Conservation (phyloP, 2,113 vertebrate genomes). For the Vidua chalybeata region DNA sequence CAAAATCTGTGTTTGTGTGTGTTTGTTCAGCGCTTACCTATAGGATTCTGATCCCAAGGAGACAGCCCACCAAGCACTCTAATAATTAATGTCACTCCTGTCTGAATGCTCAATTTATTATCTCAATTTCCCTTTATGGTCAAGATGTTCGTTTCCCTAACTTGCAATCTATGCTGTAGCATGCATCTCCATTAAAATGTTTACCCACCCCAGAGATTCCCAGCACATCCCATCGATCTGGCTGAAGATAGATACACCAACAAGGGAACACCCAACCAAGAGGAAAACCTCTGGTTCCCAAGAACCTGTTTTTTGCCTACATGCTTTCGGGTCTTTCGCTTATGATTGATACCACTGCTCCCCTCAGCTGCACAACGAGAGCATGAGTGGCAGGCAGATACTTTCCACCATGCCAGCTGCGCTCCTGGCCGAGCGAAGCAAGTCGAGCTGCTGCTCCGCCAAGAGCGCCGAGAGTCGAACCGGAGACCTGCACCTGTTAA, state of each 20-base stretch:
- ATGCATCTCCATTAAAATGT: background rate
- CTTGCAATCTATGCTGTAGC: background rate
- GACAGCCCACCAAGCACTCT: fast-evolving
- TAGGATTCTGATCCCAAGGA: background rate
- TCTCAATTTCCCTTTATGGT: background rate
- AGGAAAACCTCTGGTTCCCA: background rate
- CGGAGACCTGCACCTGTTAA: background rate
- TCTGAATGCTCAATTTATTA: background rate
- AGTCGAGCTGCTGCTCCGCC: fast-evolving
- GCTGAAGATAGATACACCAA: too few relatives aligned
- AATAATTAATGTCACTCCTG: background rate
- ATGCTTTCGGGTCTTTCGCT: background rate
- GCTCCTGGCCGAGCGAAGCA: background rate
- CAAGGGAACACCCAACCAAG: background rate
- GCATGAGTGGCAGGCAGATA: background rate
- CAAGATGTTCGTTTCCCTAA: background rate
- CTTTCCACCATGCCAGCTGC: background rate
- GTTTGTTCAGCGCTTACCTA: background rate
- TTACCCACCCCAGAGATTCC: background rate
- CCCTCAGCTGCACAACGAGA: fast-evolving
- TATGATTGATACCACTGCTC: fast-evolving
- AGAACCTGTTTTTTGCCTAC: fast-evolving
- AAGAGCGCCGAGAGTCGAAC: fast-evolving
- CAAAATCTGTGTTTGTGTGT: background rate
- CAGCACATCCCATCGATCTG: background rate